A percentile compares a stretch with the other conserved stretches of the same genome.
Evolutionary conservation across 2,888 invertebrate genomes (phyloP).

Genomic region (Parochlus steinenii): DNA sequence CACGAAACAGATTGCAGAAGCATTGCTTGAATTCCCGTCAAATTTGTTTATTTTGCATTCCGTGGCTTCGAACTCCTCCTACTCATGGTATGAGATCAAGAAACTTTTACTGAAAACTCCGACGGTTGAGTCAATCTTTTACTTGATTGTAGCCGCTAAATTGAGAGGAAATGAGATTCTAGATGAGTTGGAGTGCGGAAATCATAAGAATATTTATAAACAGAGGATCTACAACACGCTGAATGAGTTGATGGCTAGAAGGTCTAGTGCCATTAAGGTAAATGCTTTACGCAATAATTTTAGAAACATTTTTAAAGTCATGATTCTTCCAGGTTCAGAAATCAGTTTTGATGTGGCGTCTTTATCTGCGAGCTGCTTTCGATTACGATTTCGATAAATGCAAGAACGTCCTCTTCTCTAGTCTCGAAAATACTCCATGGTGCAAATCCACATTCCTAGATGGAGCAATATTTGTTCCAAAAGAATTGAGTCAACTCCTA

Average conservation of each 20-base stretch:
- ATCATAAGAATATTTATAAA: no score
- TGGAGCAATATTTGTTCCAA: constrained; percentile 31
- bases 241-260: constrained; percentile 1
- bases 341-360: constrained; percentile 6
- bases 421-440: constrained; percentile 47
- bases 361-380: constrained; percentile 9
- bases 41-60: constrained; percentile 8
- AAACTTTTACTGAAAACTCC: constrained; percentile 7
- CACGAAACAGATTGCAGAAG: constrained; percentile 17
- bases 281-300: no score
- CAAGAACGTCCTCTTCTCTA: constrained; percentile 31
- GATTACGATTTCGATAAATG: constrained; percentile 21
- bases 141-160: constrained; percentile 1
- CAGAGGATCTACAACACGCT: constrained; percentile 8
- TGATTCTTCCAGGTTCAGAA: no score
- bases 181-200: background rate
- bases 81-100: constrained; percentile 5
- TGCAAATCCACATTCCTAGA: constrained; percentile 31
- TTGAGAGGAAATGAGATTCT: constrained; percentile 2
- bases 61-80: constrained; percentile 1
- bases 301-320: no score
- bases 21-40: constrained; percentile 15
- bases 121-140: constrained; percentile 9
- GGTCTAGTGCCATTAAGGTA: background rate
- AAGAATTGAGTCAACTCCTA: constrained; percentile 47